These are phyloP conservation scores for Rana temporaria DNA, from an alignment of 2,113 vertebrate genomes.

Conservation along the genomic window DNA sequence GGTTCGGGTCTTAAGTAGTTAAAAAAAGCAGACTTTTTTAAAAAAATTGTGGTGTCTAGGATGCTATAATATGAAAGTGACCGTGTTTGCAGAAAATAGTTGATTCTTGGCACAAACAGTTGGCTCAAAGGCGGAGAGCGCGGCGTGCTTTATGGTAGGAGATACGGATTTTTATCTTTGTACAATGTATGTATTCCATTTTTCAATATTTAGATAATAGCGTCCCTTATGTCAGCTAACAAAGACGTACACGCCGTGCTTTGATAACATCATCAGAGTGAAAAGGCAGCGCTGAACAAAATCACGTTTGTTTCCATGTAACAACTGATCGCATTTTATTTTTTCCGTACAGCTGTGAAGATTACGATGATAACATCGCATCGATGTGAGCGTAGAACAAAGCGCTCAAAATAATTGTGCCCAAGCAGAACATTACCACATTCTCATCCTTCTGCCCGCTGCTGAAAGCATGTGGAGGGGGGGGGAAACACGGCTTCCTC, in stretches of 20 bases:
- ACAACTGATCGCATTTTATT: neutral
- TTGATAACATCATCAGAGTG: neutral
- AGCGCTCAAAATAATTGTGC: neutral
- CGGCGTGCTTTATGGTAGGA: no score
- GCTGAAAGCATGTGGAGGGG: neutral
- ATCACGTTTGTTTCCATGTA: neutral
- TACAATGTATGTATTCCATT: no score
- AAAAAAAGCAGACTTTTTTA: no score
- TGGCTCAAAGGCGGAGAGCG: no score
- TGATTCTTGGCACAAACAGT: no score
- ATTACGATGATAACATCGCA: neutral
- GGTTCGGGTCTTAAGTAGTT: no score
- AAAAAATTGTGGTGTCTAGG: no score
- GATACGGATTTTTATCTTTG: no score
- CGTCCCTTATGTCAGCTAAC: no score
- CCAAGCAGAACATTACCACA: neutral
- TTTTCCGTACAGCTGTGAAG: neutral
- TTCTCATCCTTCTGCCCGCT: neutral
- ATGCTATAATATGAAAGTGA: no score
- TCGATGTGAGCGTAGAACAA: conserved; percentile 1
- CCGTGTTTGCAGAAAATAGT: no score
- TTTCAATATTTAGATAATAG: no score
- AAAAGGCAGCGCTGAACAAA: neutral
- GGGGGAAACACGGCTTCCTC: neutral
- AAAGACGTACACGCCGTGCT: neutral